These are phyloP conservation scores for Myopa testacea DNA, from an alignment of 2,888 invertebrate species.

Conservation along the genomic window DNA sequence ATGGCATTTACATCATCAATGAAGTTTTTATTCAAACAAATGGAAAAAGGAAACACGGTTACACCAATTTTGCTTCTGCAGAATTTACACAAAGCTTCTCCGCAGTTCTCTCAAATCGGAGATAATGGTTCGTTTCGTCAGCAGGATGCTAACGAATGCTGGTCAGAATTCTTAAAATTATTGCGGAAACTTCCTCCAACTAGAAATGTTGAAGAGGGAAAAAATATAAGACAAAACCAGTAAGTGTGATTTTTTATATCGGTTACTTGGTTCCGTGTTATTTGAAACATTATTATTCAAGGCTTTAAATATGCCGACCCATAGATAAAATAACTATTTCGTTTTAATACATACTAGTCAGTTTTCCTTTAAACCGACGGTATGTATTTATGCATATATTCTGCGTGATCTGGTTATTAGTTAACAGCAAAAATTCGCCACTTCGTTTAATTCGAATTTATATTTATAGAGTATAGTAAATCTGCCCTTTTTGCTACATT, in stretches of 20 bases:
- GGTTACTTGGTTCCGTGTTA: too few relatives aligned
- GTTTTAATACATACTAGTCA: too few relatives aligned
- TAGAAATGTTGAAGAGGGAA: neutral
- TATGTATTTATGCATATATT: too few relatives aligned
- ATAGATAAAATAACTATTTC: too few relatives aligned
- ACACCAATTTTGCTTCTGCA: conserved; percentile 83
- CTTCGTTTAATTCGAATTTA: too few relatives aligned
- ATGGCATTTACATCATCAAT: conserved; percentile 82
- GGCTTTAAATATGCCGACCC: too few relatives aligned
- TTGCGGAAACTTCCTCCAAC: conserved; percentile 82
- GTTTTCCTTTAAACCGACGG: too few relatives aligned
- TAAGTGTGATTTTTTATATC: conserved; percentile 55
- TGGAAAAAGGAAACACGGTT: conserved; percentile 80
- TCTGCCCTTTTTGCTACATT: too few relatives aligned
- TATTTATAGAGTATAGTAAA: too few relatives aligned
- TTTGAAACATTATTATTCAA: too few relatives aligned
- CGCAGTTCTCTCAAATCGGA: conserved; percentile 83
- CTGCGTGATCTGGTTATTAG: too few relatives aligned
- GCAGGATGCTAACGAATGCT: conserved; percentile 98
- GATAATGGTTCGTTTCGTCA: conserved; percentile 91
- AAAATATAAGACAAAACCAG: conserved; percentile 44
- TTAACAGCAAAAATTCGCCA: too few relatives aligned
- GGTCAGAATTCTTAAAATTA: conserved; percentile 93
- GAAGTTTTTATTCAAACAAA: conserved; percentile 79
- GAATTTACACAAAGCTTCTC: conserved; percentile 87